Evolutionary conservation across 1,140 invertebrate species (phyloP).

Genomic region (Bombus pascuorum): DNA sequence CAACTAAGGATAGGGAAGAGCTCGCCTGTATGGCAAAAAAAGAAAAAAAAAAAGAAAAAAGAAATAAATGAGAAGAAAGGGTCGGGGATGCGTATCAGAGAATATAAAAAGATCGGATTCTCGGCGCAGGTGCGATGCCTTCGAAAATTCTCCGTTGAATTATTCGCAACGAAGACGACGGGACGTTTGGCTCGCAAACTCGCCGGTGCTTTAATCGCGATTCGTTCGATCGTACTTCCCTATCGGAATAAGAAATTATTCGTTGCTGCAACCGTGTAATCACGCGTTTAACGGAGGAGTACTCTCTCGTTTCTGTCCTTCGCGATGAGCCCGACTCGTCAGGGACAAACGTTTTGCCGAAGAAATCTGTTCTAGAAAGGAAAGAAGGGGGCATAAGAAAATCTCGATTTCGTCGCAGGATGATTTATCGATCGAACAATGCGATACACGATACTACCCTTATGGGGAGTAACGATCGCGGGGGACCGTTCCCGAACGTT

Average conservation of each 20-base stretch:
- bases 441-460: conserved; percentile 72
- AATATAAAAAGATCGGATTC: conserved; percentile 12
- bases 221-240: neutral
- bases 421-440: conserved; percentile 66
- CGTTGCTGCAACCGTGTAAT: neutral
- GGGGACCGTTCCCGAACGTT: conserved; percentile 38
- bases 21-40: too few relatives aligned
- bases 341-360: neutral
- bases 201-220: conserved; percentile 7
- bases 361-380: neutral
- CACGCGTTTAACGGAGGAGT: conserved; percentile 1
- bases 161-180: conserved; percentile 11
- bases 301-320: neutral
- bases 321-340: neutral
- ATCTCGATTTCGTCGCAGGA: conserved; percentile 41
- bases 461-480: conserved; percentile 56
- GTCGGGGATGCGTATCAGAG: neutral
- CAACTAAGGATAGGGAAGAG: too few relatives aligned
- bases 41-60: rapidly evolving
- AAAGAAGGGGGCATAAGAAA: neutral
- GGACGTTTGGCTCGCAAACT: neutral
- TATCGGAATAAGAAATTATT: neutral
- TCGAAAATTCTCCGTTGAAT: neutral
- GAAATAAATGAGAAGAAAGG: too few relatives aligned
- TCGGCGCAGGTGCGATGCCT: conserved; percentile 6